Conservation (phyloP, 2,888 invertebrate genomes). For the Drosophila vallismaia region DNA sequence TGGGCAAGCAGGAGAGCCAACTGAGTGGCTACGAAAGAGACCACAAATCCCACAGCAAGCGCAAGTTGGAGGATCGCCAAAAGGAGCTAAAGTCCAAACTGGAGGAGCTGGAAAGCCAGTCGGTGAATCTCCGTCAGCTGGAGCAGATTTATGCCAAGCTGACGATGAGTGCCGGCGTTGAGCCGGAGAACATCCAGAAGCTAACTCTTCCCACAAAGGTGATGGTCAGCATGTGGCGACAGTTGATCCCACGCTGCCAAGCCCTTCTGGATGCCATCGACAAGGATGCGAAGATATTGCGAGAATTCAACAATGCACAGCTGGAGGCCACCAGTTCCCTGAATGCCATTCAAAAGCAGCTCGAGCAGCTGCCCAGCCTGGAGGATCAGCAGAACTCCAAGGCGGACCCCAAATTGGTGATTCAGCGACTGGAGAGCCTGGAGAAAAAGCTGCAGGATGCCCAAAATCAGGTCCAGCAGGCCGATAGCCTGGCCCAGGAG, state of each 20-base stretch:
- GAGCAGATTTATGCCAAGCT: conserved; percentile 89
- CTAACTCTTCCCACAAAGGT: conserved; percentile 86
- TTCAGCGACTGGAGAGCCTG: conserved; percentile 83
- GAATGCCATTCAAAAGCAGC: conserved; percentile 88
- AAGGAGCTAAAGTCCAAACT: conserved; percentile 85
- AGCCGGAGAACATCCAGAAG: conserved; percentile 88
- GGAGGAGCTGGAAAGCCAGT: conserved; percentile 85
- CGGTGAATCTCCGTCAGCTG: conserved; percentile 86
- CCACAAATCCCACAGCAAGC: conserved; percentile 85
- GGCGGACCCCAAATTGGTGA: conserved; percentile 62
- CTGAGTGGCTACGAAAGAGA: conserved; percentile 86
- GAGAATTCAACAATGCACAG: conserved; percentile 89
- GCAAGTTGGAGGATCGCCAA: conserved; percentile 86
- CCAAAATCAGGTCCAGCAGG: conserved; percentile 85
- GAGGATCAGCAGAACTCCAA: conserved; percentile 83
- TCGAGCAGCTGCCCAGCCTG: conserved; percentile 88
- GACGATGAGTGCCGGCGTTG: conserved; percentile 88
- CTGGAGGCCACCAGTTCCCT: conserved; percentile 89
- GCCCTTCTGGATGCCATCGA: conserved; percentile 86
- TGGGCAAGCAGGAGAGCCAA: conserved; percentile 87
- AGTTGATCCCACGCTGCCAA: conserved; percentile 86
- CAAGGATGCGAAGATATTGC: conserved; percentile 86
- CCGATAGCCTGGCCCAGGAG: conserved; percentile 86
- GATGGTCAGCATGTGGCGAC: conserved; percentile 88
- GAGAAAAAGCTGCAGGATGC: conserved; percentile 86